These are phyloP conservation scores for Sinocyclocheilus anshuiensis DNA, from an alignment of 2,113 vertebrate genomes.

Conservation along the genomic window DNA sequence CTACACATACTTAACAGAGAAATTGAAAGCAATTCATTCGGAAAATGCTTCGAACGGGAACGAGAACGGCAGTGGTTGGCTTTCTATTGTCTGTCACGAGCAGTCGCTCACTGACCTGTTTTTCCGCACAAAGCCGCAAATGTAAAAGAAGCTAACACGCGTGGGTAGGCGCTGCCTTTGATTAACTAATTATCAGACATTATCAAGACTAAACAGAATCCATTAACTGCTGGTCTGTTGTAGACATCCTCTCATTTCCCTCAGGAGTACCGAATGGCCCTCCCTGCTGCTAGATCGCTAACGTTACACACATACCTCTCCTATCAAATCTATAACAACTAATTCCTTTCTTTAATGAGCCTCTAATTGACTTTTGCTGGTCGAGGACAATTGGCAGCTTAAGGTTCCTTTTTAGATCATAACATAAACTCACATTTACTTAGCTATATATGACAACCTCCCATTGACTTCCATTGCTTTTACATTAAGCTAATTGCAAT, in stretches of 20 bases:
- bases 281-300: constrained; percentile 67
- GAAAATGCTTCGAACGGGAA: neutral
- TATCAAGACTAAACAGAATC: constrained; percentile 79
- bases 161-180: constrained; percentile 70
- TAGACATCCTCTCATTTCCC: constrained; percentile 59
- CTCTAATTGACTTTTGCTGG: constrained; percentile 72
- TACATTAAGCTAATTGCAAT: neutral
- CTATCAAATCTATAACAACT: constrained; percentile 73
- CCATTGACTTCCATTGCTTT: neutral
- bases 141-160: constrained; percentile 55
- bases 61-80: too few relatives aligned
- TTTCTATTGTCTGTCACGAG: constrained; percentile 26
- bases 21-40: constrained; percentile 19
- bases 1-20: constrained; percentile 8
- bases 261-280: constrained; percentile 3
- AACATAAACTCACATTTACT: constrained; percentile 16
- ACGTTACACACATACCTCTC: constrained; percentile 64
- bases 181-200: constrained; percentile 80
- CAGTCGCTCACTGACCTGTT: constrained; percentile 66
- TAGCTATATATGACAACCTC: neutral
- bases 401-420: neutral
- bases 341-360: constrained; percentile 75
- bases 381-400: constrained; percentile 19
- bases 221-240: constrained; percentile 71
- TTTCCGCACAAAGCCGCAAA: constrained; percentile 63